Evolutionary conservation across 2,797 vertebrate species (phyloP).

Genomic region (Hypotaenidia philippensis): DNA sequence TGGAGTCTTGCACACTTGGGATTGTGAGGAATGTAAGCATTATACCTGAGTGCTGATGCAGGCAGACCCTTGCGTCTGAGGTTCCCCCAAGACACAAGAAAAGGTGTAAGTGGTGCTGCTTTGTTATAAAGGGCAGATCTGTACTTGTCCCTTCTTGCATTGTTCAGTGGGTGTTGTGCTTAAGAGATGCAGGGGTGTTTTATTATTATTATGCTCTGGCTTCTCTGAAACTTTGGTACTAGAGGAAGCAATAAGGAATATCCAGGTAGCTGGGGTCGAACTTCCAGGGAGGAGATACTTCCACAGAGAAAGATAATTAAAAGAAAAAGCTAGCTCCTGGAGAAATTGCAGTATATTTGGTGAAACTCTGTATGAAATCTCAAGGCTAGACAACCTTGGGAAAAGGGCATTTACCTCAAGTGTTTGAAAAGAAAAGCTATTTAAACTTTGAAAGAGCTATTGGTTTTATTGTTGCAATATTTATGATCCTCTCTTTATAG

Average conservation of each 20-base stretch:
- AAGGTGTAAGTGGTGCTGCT: neutral
- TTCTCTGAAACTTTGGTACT: neutral
- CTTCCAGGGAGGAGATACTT: neutral
- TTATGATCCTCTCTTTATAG: slow-evolving; percentile 63
- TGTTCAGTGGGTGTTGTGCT: neutral
- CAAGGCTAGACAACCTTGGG: neutral
- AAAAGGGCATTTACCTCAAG: slow-evolving; percentile 58
- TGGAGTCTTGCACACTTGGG: neutral
- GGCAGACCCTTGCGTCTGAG: neutral
- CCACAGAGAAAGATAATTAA: neutral
- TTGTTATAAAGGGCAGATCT: neutral
- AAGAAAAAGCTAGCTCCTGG: neutral
- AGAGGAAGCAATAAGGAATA: neutral
- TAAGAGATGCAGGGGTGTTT: neutral
- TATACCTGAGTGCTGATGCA: neutral
- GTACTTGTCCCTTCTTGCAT: neutral
- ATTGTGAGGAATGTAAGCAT: neutral
- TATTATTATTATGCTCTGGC: neutral
- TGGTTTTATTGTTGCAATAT: slow-evolving; percentile 71
- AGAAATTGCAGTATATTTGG: slow-evolving; percentile 31
- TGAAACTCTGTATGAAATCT: neutral
- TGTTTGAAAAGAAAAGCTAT: slow-evolving; percentile 68
- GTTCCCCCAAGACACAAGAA: neutral
- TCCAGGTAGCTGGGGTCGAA: neutral
- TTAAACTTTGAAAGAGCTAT: slow-evolving; percentile 63